Evolutionary conservation across 2,797 vertebrate species (phyloP).

Genomic region (Chromobotia macracanthus): DNA sequence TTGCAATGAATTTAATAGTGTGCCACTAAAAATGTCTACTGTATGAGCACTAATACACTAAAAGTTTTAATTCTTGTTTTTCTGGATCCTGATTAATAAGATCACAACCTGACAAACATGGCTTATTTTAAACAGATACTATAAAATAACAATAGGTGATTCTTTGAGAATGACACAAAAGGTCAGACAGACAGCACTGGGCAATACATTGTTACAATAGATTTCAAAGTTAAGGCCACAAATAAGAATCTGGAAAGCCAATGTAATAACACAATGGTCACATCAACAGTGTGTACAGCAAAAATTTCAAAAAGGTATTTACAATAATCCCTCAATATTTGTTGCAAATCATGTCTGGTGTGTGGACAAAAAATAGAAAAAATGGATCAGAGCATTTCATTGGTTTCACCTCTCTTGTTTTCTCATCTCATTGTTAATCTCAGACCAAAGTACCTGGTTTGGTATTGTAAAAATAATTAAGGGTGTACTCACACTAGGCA

Average conservation of each 20-base stretch:
- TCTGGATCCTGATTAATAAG: neutral
- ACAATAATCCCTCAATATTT: neutral
- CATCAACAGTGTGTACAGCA: neutral
- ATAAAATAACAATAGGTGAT: neutral
- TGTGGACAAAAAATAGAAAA: neutral
- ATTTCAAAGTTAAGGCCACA: neutral
- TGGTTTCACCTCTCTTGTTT: neutral
- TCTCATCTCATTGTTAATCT: neutral
- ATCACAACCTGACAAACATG: neutral
- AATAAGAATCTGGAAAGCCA: neutral
- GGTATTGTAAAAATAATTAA: no score
- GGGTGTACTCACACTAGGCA: no score
- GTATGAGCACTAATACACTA: neutral
- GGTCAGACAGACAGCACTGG: neutral
- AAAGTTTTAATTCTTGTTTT: neutral
- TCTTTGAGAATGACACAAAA: conserved; percentile 1
- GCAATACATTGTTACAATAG: neutral
- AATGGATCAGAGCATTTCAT: neutral
- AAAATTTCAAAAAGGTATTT: neutral
- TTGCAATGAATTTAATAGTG: neutral
- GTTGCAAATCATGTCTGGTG: neutral
- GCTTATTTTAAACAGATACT: neutral
- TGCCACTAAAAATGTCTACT: neutral
- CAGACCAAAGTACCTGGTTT: neutral
- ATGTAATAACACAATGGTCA: neutral